Evolutionary conservation across 2,797 vertebrate genomes (phyloP), one percentile per base, ranked within the genome.

Genomic region (Lateolabrax maculatus): DNA sequence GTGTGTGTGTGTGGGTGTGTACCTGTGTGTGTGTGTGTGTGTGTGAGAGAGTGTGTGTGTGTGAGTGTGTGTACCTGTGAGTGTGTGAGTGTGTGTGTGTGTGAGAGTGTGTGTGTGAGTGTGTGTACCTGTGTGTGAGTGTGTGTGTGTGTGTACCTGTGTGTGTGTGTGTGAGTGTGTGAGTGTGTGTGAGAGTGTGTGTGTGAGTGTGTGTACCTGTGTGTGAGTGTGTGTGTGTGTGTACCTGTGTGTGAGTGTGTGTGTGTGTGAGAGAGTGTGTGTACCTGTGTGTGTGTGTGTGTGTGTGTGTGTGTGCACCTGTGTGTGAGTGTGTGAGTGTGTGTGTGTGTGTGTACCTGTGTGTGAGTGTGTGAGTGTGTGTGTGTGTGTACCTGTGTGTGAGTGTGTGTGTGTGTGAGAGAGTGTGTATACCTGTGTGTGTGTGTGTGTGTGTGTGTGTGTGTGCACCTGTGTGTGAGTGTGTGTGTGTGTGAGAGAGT

Each of bases 91-190:
- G 44, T 62, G 69, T 37, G 68, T 60, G 46, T 64, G 71, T n/a
- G n/a, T n/a, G n/a, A n/a, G n/a, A n/a, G n/a, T n/a, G n/a, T n/a
- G n/a, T n/a, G n/a, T n/a, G n/a, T n/a, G n/a, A n/a, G n/a, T 6
- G 4, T 75, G 39, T 37, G 48, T 25, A 34, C 62, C 57, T 62
- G 23, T 43, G 46, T 44, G 60, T 64, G 61, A 44, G 29, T 56
- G 44, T 62, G 69, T 37, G 68, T 60, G 46, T 64, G 71, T 75
- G 39, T 37, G 48, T 25, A 34, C 62, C 57, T 62, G 23, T 43
- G 46, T 44, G 60, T 64, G 61, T 55, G 29, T 56, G 44, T 62
- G 69, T 37, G 68, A 53, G 46, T 64, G 71, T 6, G 4, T 75
- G 39, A 27, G 48, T 62, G 23, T 43, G 46, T 44, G 60, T 64